phyloP scores from a whole-genome alignment of 2,888 invertebrate species.

The Stenotaenia linearis region DNA sequence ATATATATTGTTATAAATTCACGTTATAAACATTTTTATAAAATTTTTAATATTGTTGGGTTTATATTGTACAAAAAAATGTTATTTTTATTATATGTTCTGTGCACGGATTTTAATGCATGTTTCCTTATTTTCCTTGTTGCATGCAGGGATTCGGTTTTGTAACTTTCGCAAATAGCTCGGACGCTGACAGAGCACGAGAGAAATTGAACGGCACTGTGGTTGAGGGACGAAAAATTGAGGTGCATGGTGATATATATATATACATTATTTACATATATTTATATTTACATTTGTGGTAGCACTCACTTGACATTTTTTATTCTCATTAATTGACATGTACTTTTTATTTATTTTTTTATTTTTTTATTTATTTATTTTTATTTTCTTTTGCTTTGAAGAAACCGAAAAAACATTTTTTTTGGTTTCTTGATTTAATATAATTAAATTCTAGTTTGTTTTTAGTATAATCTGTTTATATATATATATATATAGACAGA shows the following conservation, averaged over 20 bases:
- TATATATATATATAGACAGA: too few species aligned
- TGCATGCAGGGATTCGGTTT: conserved; percentile 99
- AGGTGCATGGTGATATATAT: conserved; percentile 59
- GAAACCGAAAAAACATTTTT: conserved; percentile 34
- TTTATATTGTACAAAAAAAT: not conserved
- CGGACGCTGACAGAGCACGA: conserved; percentile 99
- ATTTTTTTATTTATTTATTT: not conserved
- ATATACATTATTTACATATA: conserved; percentile 30
- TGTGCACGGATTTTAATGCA: conserved; percentile 53
- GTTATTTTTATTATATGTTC: conserved; percentile 34
- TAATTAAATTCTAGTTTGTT: conserved; percentile 32
- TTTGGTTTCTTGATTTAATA: conserved; percentile 40
- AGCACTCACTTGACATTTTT: conserved; percentile 40
- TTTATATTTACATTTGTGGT: conserved; percentile 40
- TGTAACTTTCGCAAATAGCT: conserved; percentile 99
- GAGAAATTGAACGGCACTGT: conserved; percentile 99
- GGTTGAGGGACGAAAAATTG: conserved; percentile 99
- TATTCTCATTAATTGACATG: not conserved
- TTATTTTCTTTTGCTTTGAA: not conserved
- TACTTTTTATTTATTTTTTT: not conserved
- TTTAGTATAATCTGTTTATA: too few species aligned
- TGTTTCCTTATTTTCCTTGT: conserved; percentile 72
- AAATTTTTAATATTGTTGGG: not conserved
- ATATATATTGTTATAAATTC: not conserved
- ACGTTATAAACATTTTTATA: not conserved